Conservation (phyloP, 1,140 invertebrate genomes). For the Diabrotica undecimpunctata region DNA sequence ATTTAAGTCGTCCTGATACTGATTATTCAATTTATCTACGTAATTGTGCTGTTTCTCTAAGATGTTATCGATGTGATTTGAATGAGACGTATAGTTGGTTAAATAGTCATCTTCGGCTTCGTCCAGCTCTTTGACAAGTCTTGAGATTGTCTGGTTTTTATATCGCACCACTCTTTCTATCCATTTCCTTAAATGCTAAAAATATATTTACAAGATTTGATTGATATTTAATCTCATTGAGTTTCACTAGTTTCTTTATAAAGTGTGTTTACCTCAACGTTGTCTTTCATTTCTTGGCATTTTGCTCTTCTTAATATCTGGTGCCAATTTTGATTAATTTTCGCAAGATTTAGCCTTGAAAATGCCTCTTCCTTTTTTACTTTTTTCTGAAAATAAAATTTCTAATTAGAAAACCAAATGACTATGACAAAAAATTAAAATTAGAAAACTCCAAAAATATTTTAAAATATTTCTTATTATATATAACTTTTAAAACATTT, state of each 20-base stretch:
- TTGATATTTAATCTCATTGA: no score
- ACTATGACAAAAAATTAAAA: no score
- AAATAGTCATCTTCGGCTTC: constrained; percentile 67
- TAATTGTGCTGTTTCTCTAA: constrained; percentile 37
- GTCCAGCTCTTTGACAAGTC: constrained; percentile 61
- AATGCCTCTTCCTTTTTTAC: constrained; percentile 74
- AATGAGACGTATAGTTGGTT: constrained; percentile 63
- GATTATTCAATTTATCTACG: constrained; percentile 32
- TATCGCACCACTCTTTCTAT: constrained; percentile 59
- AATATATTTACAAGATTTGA: constrained; percentile 4
- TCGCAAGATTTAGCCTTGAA: constrained; percentile 71
- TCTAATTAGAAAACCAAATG: no score
- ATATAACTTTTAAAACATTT: no score
- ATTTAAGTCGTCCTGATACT: constrained; percentile 36
- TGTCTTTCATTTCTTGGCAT: constrained; percentile 64
- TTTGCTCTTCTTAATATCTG: constrained; percentile 69
- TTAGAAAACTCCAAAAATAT: no score
- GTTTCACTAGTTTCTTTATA: not conserved
- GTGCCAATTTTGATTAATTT: constrained; percentile 81
- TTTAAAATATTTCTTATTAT: no score
- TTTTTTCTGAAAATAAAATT: constrained; percentile 56
- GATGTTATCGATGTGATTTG: constrained; percentile 60
- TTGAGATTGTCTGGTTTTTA: constrained; percentile 63
- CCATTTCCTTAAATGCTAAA: constrained; percentile 54
- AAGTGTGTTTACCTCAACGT: constrained; percentile 55